Conservation (phyloP, 2,113 vertebrate genomes). For the Odocoileus virginianus region DNA sequence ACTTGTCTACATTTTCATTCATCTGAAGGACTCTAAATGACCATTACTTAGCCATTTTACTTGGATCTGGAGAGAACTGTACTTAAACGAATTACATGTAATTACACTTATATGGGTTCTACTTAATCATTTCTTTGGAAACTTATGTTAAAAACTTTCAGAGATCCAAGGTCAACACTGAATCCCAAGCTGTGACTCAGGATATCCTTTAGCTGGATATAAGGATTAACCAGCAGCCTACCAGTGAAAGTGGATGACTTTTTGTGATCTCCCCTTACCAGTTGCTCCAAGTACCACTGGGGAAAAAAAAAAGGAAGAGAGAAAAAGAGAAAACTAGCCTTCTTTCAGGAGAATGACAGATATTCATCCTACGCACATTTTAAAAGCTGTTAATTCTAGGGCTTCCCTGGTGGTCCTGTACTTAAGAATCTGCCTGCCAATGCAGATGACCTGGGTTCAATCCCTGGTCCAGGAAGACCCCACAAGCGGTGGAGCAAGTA, state of each 20-base stretch:
- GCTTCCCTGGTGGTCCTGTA: background rate
- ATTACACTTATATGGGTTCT: background rate
- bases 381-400: background rate
- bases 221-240: background rate
- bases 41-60: background rate
- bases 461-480: background rate
- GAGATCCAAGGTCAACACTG: background rate
- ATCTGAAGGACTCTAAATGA: background rate
- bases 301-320: background rate
- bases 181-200: background rate
- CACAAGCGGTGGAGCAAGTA: background rate
- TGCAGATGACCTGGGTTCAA: background rate
- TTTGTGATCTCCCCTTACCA: slow-evolving; percentile 42
- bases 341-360: slow-evolving; percentile 20
- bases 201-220: background rate
- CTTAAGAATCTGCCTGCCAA: background rate
- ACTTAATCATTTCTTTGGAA: slow-evolving; percentile 37
- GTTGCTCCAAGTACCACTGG: slow-evolving; percentile 32
- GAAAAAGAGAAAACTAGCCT: slow-evolving; percentile 39
- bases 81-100: slow-evolving; percentile 33
- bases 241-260: slow-evolving; percentile 2
- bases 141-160: background rate
- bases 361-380: background rate
- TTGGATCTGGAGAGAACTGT: background rate
- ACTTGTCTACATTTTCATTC: background rate